Base-by-base conservation (phyloP, 2,113 vertebrate species). In the Toxostoma redivivum region DNA sequence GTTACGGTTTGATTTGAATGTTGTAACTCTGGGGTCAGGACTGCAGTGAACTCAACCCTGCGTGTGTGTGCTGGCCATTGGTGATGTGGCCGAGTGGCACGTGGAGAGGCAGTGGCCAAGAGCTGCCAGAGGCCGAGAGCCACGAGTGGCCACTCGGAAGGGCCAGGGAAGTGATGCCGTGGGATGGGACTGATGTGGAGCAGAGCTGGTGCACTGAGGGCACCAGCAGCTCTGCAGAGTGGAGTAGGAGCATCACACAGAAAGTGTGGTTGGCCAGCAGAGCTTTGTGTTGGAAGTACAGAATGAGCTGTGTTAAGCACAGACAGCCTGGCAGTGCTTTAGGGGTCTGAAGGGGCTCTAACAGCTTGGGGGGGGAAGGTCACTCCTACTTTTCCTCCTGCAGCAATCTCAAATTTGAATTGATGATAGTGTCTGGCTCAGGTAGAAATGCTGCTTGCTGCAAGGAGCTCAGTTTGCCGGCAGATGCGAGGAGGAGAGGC, bases 61-160 rank as follows among this genome's bases (percentile, higher is more conserved):
- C 56, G 64, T 56, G 60, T 33, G 31, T 31, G 27, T 12, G 40
- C 19, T 58, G 74, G 67, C 58, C 33, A 7, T 18, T 3, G 20
- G 11, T 1, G 5, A 1, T 45, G 45, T 0, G 5, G n/a, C 64
- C 4, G 9, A 61, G 40, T 5, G 15, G 61, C 31, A 4, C 11
- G 0, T 22, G 33, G 22, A 30, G 45, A 44, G 33, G 44, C 44
- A 7, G 40, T 21, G 64, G 11, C 45, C 11, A 10, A 13, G 42
- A 38, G 20, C 40, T 44, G 25, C 38, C 57, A 16, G 35, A 13
- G 24, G 27, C 17, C 0, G 2, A 76, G 44, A 76, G 60, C 60
- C 21, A 17, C 1, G 0, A 35, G 65, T 12, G 48, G 42, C 35
- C 22, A 3, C 84, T 65, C 0, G 0, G 7, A 31, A 27, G 44